These are phyloP conservation scores for Flabesymbios commensalis DNA, from an alignment of 2,888 invertebrate species.

Conservation along the genomic window DNA sequence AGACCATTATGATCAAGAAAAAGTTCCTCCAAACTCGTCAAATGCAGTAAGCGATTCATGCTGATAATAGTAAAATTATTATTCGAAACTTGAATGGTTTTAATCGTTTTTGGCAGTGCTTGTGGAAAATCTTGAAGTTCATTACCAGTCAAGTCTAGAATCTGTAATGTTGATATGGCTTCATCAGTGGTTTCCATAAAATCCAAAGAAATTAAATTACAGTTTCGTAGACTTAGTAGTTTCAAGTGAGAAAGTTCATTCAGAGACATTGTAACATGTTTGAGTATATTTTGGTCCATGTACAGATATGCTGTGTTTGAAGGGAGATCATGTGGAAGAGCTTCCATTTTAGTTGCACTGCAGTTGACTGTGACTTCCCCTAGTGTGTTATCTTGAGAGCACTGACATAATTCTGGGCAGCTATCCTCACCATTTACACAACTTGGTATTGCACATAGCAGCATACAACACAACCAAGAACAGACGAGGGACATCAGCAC, in stretches of 20 bases:
- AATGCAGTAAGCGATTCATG: neutral
- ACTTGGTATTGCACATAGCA: too few species aligned
- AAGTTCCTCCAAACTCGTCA: constrained; percentile 8
- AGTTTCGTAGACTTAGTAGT: neutral
- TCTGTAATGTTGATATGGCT: neutral
- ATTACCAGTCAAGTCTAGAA: constrained; percentile 20
- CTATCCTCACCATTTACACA: too few species aligned
- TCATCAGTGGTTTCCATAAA: neutral
- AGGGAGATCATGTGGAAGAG: too few species aligned
- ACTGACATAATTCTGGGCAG: neutral
- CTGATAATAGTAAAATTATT: constrained; percentile 6
- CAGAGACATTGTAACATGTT: too few species aligned
- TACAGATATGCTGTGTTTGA: too few species aligned
- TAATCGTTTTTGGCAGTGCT: constrained; percentile 4
- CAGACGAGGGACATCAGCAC: too few species aligned
- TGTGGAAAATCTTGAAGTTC: constrained; percentile 3
- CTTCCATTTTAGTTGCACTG: neutral
- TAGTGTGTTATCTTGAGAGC: neutral
- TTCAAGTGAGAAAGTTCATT: neutral
- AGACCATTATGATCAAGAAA: constrained; percentile 15
- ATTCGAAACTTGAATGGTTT: constrained; percentile 6
- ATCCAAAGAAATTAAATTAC: neutral
- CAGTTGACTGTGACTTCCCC: neutral
- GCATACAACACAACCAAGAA: too few species aligned
- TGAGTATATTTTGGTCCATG: too few species aligned